Percentiles rank a stretch among this genome's conserved stretches.
phyloP scores from a whole-genome alignment of 2,113 vertebrate genomes.

The Microcebus griseorufus region DNA sequence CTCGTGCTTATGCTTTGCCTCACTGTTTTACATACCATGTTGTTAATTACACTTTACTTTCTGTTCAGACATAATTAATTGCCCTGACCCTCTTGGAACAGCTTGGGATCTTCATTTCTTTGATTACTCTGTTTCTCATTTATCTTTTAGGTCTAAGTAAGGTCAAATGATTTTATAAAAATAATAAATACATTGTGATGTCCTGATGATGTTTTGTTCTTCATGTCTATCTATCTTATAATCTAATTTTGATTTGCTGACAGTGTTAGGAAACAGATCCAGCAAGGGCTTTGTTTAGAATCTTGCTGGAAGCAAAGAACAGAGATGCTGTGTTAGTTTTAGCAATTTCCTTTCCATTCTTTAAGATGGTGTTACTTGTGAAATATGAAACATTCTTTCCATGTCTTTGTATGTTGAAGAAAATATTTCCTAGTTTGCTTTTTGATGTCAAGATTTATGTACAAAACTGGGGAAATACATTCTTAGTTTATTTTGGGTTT shows the following conservation, averaged over 20 bases:
- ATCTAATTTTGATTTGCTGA: constrained; percentile 9
- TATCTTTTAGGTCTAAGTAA: neutral
- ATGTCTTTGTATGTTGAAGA: constrained; percentile 48
- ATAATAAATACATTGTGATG: neutral
- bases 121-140: neutral
- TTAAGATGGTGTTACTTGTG: neutral
- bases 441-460: constrained; percentile 43
- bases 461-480: neutral
- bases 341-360: constrained; percentile 1
- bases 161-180: constrained; percentile 10
- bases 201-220: neutral
- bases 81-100: neutral
- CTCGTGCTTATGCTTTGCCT: neutral
- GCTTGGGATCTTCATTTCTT: neutral
- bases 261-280: neutral
- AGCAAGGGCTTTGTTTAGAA: constrained; percentile 13
- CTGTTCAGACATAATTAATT: neutral
- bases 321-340: neutral
- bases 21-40: neutral
- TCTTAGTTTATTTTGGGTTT: constrained; percentile 18
- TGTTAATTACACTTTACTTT: neutral
- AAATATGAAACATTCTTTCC: neutral
- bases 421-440: neutral
- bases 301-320: neutral
- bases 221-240: neutral